Conservation (phyloP, 1,140 invertebrate genomes). For the Mycetomoellerius zeteki region DNA sequence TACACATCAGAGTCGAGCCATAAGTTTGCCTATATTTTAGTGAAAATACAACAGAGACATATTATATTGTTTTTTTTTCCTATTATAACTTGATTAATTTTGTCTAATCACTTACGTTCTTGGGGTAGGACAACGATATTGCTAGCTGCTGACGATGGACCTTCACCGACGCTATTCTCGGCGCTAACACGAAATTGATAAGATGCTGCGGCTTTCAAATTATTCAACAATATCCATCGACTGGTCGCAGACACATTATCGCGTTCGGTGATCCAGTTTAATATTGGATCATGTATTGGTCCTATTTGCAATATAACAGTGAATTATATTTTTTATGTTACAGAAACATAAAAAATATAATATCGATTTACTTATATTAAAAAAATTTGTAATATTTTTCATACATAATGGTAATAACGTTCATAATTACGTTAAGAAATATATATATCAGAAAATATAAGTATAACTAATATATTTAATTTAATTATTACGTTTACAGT, state of each 20-base stretch:
- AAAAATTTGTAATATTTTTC: not conserved
- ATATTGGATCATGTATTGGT: constrained; percentile 92
- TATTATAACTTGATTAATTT: not conserved
- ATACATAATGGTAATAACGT: not conserved
- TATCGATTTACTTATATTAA: not conserved
- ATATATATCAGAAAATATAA: not conserved
- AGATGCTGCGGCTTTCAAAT: constrained; percentile 96
- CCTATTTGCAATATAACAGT: constrained; percentile 86
- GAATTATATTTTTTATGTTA: not conserved
- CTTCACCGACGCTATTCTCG: constrained; percentile 98
- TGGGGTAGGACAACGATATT: constrained; percentile 96
- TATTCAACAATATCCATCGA: constrained; percentile 93
- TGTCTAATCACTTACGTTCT: constrained; percentile 92
- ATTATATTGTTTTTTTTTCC: not conserved
- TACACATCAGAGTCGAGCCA: not conserved
- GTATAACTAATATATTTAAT: not conserved
- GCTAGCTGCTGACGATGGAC: constrained; percentile 95
- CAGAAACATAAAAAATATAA: not conserved
- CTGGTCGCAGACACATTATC: constrained; percentile 94
- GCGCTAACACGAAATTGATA: constrained; percentile 99
- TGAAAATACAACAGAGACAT: not conserved
- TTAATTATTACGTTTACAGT: too few relatives aligned
- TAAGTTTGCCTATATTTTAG: not conserved
- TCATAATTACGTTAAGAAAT: not conserved
- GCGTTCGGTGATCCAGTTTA: constrained; percentile 96